Conservation (phyloP, 2,797 vertebrate genomes). For the Champsocephalus esox region DNA sequence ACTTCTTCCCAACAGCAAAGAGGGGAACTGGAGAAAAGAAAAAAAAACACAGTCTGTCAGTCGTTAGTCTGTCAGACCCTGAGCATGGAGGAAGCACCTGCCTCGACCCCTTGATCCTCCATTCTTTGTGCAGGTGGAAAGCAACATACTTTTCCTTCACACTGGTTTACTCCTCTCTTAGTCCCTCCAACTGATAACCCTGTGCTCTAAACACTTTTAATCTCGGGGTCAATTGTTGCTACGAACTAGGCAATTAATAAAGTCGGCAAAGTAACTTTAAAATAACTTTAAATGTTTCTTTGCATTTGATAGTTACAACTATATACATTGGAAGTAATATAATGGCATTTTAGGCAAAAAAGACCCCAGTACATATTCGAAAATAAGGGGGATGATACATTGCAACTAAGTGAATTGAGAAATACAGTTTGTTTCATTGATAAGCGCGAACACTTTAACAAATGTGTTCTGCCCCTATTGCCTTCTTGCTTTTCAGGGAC, state of each 20-base stretch:
- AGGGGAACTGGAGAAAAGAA: slow-evolving; percentile 45
- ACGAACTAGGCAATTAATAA: not conserved
- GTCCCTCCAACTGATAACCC: slow-evolving; percentile 9
- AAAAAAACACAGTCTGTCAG: slow-evolving; percentile 49
- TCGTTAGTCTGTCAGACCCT: slow-evolving; percentile 57
- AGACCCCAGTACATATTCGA: not conserved
- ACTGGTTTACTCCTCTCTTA: slow-evolving; percentile 11
- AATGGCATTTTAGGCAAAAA: not conserved
- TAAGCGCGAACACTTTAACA: slow-evolving; percentile 1
- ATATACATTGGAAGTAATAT: too few species aligned
- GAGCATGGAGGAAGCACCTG: slow-evolving; percentile 78
- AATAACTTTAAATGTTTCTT: not conserved
- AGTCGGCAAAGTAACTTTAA: not conserved
- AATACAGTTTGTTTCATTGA: not conserved
- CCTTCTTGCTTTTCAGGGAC: slow-evolving; percentile 3
- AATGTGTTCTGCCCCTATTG: not conserved
- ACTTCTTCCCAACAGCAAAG: slow-evolving; percentile 59
- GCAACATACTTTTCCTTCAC: slow-evolving; percentile 56
- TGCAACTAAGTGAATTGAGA: not conserved
- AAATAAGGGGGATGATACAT: slow-evolving; percentile 4
- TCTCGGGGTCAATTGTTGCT: not conserved
- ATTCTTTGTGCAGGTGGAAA: slow-evolving; percentile 73
- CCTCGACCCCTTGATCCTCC: slow-evolving; percentile 61
- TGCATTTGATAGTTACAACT: not conserved
- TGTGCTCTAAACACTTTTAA: not conserved